phyloP scores from a whole-genome alignment of 1,140 invertebrate species.

The Aphaenogaster ashmeadi region DNA sequence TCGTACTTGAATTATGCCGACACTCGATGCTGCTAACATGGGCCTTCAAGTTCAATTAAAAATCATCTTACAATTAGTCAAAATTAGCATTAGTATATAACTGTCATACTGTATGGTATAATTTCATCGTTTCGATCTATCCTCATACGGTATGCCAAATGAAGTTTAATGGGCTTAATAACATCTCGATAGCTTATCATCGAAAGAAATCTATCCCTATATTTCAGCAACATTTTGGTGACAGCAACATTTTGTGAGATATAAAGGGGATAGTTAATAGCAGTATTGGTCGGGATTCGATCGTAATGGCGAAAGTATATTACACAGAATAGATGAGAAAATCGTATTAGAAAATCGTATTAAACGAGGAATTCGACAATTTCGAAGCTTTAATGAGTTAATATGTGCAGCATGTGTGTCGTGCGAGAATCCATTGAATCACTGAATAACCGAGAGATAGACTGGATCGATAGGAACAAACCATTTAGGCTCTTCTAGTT shows the following conservation, averaged over 20 bases:
- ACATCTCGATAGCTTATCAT: neutral
- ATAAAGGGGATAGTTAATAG: neutral
- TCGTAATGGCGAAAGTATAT: neutral
- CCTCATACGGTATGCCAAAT: neutral
- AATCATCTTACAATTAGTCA: too few relatives aligned
- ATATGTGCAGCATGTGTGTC: conserved; percentile 22
- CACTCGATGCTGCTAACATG: neutral
- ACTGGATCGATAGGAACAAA: conserved; percentile 17
- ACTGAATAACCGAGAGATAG: conserved; percentile 30
- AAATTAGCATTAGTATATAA: too few relatives aligned
- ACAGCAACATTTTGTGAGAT: neutral
- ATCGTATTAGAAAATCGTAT: neutral
- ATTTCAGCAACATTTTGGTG: neutral
- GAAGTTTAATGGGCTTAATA: neutral
- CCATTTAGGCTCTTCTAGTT: conserved; percentile 30
- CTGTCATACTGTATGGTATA: neutral
- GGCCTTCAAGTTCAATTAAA: too few relatives aligned
- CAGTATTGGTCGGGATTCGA: neutral
- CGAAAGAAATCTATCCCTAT: neutral
- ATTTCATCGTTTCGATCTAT: neutral
- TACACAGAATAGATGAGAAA: neutral
- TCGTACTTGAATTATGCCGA: too few relatives aligned
- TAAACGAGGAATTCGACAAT: neutral
- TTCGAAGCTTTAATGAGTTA: neutral
- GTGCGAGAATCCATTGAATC: neutral